phyloP scores from a whole-genome alignment of 2,797 vertebrate genomes.

The Sebastes wilsoni region DNA sequence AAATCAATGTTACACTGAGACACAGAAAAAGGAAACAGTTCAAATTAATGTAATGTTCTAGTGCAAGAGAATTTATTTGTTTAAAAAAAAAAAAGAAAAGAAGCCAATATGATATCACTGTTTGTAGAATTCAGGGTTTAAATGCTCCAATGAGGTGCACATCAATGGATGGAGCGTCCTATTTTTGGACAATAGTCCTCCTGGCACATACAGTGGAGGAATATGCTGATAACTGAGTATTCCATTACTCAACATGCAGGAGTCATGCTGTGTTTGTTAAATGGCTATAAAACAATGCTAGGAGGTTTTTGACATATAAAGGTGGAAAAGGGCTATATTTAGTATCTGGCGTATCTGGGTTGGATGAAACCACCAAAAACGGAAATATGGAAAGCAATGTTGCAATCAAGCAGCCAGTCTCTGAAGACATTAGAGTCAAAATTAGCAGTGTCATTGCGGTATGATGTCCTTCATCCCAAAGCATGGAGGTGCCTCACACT shows the following conservation, averaged over 20 bases:
- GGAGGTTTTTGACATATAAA: slow-evolving; percentile 31
- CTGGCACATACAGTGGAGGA: slow-evolving; percentile 19
- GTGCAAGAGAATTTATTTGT: not conserved
- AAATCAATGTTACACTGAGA: not conserved
- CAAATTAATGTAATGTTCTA: not conserved
- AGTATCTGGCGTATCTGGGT: slow-evolving; percentile 27
- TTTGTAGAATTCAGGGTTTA: not conserved
- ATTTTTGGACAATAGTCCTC: slow-evolving; percentile 17
- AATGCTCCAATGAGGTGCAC: not conserved
- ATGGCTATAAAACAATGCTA: slow-evolving; percentile 37
- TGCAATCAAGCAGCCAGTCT: slow-evolving; percentile 26
- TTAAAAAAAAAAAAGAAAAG: not conserved
- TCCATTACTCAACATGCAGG: slow-evolving; percentile 35
- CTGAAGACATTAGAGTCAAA: slow-evolving; percentile 4
- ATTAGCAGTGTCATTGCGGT: not conserved
- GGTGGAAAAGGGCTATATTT: slow-evolving; percentile 45
- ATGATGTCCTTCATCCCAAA: slow-evolving; percentile 7
- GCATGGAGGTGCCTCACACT: slow-evolving; percentile 24
- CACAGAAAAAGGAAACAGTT: not conserved
- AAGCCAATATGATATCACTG: not conserved
- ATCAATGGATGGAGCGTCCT: not conserved
- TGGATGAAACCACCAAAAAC: slow-evolving; percentile 33
- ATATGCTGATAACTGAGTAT: slow-evolving; percentile 34
- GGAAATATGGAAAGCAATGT: slow-evolving; percentile 48
- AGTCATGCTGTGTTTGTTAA: slow-evolving; percentile 47